These are phyloP conservation scores for Sitobion miscanthi DNA, from an alignment of 1,140 invertebrate genomes.

Conservation along the genomic window DNA sequence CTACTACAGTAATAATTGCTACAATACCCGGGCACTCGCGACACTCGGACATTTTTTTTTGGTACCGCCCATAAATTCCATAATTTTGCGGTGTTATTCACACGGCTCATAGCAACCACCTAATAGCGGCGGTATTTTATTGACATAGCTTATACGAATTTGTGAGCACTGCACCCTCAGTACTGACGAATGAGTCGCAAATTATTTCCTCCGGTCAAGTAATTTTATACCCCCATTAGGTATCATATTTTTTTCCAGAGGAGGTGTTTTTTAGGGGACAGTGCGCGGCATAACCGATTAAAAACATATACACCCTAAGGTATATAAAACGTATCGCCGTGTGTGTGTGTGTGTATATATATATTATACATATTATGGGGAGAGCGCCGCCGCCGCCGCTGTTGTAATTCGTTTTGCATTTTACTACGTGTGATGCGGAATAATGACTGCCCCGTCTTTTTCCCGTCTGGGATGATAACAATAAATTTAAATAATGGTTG, in stretches of 20 bases:
- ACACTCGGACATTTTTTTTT: neutral
- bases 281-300: slow-evolving; percentile 19
- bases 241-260: neutral
- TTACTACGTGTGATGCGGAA: slow-evolving; percentile 55
- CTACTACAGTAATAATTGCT: neutral
- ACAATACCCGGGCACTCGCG: neutral
- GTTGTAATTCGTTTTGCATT: slow-evolving; percentile 54
- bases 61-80: neutral
- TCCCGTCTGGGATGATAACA: slow-evolving; percentile 47
- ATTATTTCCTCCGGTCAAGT: slow-evolving; percentile 36
- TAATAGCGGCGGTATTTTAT: neutral
- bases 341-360: neutral
- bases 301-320: slow-evolving; percentile 12
- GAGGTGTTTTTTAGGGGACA: neutral
- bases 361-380: neutral
- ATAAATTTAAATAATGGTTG: slow-evolving; percentile 55
- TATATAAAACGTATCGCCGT: neutral
- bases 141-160: neutral
- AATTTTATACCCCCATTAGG: neutral
- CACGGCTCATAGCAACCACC: neutral
- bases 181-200: neutral
- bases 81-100: neutral
- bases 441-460: slow-evolving; percentile 52
- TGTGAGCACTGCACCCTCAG: neutral
- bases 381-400: neutral